Evolutionary conservation across 2,888 invertebrate genomes (phyloP), one percentile per base, ranked within the genome.

Genomic region (Apodemia duryi): DNA sequence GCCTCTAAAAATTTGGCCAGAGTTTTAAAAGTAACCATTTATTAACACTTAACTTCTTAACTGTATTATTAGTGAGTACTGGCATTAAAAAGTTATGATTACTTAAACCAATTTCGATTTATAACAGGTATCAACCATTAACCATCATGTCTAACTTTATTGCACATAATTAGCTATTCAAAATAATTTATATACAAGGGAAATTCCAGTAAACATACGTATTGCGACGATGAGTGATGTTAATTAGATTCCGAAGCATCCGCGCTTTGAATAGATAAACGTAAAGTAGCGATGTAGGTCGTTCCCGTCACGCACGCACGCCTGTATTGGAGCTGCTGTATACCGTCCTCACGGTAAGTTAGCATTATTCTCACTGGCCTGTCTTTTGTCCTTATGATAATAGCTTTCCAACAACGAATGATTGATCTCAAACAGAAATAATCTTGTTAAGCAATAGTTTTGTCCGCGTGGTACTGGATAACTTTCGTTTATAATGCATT

Each of bases 181-280:
- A 49, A 66, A 66, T 62, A 61, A 63, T 64, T 63, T 66, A 65
- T 61, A 51, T 65, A 32, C 35, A 66, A 70, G 68, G 66, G 69
- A 70, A 71, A 70, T 68, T 67, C 66, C 69, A 67, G 57, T 68
- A 62, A 60, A 65, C 61, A 63, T 66, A 68, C 68, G 69, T 67
- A 77, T 75, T 71, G 75, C 49, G 49, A 49, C 49, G 21, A 49
- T 80, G 82, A 86, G 80, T 83, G 82, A 85, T 83, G 84, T 75
- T 84, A 86, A 86, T 83, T 80, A 84, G 76, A 85, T 86, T 77
- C 83, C 75, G 70, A 77, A 75, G 77, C 76, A 75, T 75, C 76
- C 75, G 77, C 74, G 76, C 67, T 73, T 77, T 80, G 87, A 84
- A 88, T 87, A 80, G 76, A 72, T 75, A 83, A 83, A 71, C 74